Conservation (phyloP, 2,888 invertebrate genomes). For the Panopea generosa region DNA sequence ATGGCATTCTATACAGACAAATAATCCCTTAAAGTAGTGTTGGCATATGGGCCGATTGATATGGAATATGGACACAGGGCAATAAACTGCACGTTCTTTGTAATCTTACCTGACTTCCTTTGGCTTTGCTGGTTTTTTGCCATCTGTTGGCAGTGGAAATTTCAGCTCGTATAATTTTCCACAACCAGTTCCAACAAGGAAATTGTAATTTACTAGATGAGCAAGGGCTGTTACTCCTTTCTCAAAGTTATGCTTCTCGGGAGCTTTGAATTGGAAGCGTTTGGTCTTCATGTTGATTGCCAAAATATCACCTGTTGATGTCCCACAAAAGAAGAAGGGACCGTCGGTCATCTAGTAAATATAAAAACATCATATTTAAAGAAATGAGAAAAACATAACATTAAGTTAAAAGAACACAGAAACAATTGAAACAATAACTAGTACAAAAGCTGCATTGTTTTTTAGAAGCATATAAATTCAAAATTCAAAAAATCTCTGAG, state of each 20-base stretch:
- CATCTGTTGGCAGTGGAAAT: slow-evolving; percentile 43
- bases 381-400: slow-evolving; percentile 1
- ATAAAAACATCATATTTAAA: slow-evolving; percentile 24
- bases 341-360: slow-evolving; percentile 86
- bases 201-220: slow-evolving; percentile 80
- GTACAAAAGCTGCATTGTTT: too few relatives aligned
- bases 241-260: slow-evolving; percentile 79
- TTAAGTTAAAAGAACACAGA: not conserved
- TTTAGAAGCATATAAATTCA: too few relatives aligned
- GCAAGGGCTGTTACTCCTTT: slow-evolving; percentile 84
- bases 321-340: slow-evolving; percentile 93
- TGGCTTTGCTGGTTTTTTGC: slow-evolving; percentile 41
- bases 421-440: too few relatives aligned
- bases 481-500: too few relatives aligned
- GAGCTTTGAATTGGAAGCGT: slow-evolving; percentile 80
- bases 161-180: slow-evolving; percentile 87
- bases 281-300: slow-evolving; percentile 80
- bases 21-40: too few relatives aligned
- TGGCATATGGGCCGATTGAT: too few relatives aligned
- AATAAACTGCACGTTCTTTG: too few relatives aligned
- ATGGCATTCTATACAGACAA: too few relatives aligned
- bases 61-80: too few relatives aligned
- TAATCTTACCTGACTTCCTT: slow-evolving; percentile 41
- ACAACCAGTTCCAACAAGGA: slow-evolving; percentile 93
- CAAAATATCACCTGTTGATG: slow-evolving; percentile 92